Conservation (phyloP, 2,888 invertebrate genomes). For the Branchinecta sandiegonensis region DNA sequence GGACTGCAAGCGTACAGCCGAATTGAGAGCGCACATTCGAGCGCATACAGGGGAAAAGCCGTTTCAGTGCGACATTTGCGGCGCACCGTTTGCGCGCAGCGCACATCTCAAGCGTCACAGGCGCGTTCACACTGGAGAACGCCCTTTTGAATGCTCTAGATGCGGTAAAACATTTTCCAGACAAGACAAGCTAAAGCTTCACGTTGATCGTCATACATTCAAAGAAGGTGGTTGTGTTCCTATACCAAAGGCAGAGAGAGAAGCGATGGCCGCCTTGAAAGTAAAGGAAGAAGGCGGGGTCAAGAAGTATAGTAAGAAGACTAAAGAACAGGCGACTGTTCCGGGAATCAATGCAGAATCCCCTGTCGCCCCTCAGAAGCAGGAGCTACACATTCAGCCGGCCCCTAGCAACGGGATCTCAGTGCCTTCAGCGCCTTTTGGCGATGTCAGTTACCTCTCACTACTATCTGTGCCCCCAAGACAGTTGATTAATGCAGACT, state of each 20-base stretch:
- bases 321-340: conserved; percentile 14
- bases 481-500: conserved; percentile 17
- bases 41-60: conserved; percentile 25
- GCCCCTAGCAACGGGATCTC: conserved; percentile 17
- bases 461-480: conserved; percentile 22
- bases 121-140: conserved; percentile 54
- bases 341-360: conserved; percentile 12
- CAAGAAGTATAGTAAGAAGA: conserved; percentile 14
- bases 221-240: conserved; percentile 23
- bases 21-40: conserved; percentile 24
- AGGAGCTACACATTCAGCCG: conserved; percentile 12
- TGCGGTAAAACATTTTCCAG: conserved; percentile 56
- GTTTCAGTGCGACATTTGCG: conserved; percentile 24
- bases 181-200: conserved; percentile 55
- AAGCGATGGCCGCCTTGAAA: background rate
- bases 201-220: conserved; percentile 34
- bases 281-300: background rate
- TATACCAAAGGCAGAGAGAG: conserved; percentile 20
- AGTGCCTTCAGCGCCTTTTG: conserved; percentile 20
- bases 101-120: conserved; percentile 53
- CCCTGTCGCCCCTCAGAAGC: conserved; percentile 18
- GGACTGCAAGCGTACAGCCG: conserved; percentile 24
- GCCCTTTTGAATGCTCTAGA: conserved; percentile 51
- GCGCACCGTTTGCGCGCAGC: conserved; percentile 44
- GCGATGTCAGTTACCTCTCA: conserved; percentile 22